These are phyloP conservation scores for Hirtodrosophila duncani DNA, from an alignment of 2,888 invertebrate genomes.

Conservation along the genomic window DNA sequence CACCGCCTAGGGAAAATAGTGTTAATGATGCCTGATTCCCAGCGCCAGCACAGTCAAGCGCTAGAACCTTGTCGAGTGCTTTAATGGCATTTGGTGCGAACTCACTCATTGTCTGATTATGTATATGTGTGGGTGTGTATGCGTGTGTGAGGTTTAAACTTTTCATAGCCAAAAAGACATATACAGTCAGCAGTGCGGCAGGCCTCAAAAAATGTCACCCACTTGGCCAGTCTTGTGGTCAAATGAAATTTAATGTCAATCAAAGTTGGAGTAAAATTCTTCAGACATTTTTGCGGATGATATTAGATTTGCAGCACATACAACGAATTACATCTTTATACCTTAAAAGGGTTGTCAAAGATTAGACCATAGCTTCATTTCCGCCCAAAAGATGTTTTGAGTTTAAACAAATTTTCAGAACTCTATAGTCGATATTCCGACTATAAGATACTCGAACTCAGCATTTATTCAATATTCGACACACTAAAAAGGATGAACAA, in stretches of 20 bases:
- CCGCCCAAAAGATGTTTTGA: too few species aligned
- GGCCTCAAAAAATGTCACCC: conserved; percentile 1
- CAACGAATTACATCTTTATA: too few species aligned
- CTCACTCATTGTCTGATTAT: neutral
- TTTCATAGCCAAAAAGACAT: conserved; percentile 38
- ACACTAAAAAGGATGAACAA: too few species aligned
- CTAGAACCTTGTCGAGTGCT: conserved; percentile 46
- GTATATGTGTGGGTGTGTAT: neutral
- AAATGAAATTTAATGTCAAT: conserved; percentile 30
- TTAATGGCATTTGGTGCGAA: conserved; percentile 45
- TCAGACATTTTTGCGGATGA: too few species aligned
- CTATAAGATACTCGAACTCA: too few species aligned
- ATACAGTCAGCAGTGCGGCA: neutral
- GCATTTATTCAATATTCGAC: too few species aligned
- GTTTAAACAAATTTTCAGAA: too few species aligned
- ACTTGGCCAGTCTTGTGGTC: conserved; percentile 32
- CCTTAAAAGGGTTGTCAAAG: too few species aligned
- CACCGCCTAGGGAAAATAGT: conserved; percentile 67
- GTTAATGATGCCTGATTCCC: conserved; percentile 69
- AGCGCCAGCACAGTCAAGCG: conserved; percentile 50
- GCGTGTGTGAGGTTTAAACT: conserved; percentile 38
- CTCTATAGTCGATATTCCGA: too few species aligned
- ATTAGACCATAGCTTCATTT: too few species aligned
- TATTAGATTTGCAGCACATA: too few species aligned
- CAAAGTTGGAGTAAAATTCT: too few species aligned